These are phyloP conservation scores for Chromobotia macracanthus DNA, from an alignment of 2,797 vertebrate species.

Conservation along the genomic window DNA sequence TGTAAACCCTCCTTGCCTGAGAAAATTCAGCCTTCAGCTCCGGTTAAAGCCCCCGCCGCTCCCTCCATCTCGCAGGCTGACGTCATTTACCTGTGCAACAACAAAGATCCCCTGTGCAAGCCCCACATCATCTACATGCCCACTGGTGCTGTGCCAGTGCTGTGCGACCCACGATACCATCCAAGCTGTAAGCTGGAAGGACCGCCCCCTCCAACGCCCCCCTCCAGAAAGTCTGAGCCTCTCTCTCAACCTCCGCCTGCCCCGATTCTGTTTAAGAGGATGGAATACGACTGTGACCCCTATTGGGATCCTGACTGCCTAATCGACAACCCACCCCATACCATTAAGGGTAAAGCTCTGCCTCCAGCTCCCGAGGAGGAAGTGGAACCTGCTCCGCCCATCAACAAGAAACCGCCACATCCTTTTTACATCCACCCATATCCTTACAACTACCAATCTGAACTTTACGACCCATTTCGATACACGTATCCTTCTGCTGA, in stretches of 20 bases:
- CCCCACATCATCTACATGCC: constrained; percentile 82
- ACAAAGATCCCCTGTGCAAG: constrained; percentile 78
- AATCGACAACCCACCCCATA: constrained; percentile 74
- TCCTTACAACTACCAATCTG: constrained; percentile 68
- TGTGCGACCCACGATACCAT: constrained; percentile 80
- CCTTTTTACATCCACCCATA: constrained; percentile 52
- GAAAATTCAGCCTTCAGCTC: constrained; percentile 37
- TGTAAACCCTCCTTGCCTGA: constrained; percentile 65
- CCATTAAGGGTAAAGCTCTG: constrained; percentile 67
- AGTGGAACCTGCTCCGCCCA: constrained; percentile 61
- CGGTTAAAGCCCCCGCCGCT: constrained; percentile 65
- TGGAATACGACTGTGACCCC: constrained; percentile 83
- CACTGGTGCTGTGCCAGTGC: constrained; percentile 72
- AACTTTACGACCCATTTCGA: constrained; percentile 75
- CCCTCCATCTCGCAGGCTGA: constrained; percentile 71
- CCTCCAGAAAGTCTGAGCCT: neutral
- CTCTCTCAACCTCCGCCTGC: constrained; percentile 57
- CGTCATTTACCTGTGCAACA: constrained; percentile 76
- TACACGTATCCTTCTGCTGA: constrained; percentile 70
- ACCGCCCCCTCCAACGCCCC: constrained; percentile 62
- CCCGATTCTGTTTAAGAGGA: constrained; percentile 73
- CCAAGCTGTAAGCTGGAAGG: constrained; percentile 74
- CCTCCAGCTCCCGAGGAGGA: constrained; percentile 59
- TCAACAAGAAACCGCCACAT: constrained; percentile 65
- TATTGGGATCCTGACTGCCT: constrained; percentile 85